phyloP scores from a whole-genome alignment of 2,888 invertebrate genomes.

The Tolmerus cingulatus region DNA sequence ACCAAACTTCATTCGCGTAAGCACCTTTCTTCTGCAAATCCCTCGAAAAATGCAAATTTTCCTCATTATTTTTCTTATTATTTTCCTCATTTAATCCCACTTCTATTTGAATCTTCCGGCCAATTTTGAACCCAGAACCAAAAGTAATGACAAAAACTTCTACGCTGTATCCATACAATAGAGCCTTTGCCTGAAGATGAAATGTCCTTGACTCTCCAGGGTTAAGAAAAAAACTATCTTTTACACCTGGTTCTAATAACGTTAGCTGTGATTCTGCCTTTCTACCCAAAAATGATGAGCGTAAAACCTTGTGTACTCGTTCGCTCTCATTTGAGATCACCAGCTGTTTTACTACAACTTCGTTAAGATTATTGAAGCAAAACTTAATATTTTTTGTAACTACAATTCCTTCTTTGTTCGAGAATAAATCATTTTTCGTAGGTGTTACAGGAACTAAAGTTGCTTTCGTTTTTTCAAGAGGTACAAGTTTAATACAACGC shows the following conservation, averaged over 20 bases:
- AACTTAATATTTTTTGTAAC: constrained; percentile 65
- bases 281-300: constrained; percentile 65
- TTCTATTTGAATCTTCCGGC: constrained; percentile 59
- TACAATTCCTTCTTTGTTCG: constrained; percentile 66
- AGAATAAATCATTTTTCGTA: constrained; percentile 49
- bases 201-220: constrained; percentile 64
- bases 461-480: background rate
- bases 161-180: constrained; percentile 69
- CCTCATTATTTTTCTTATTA: background rate
- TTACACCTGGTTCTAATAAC: constrained; percentile 61
- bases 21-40: background rate
- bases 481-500: constrained; percentile 55
- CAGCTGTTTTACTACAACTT: constrained; percentile 64
- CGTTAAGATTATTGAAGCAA: constrained; percentile 61
- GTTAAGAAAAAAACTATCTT: constrained; percentile 59
- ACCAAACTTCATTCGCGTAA: constrained; percentile 51
- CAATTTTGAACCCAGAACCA: constrained; percentile 67
- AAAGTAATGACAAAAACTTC: constrained; percentile 72
- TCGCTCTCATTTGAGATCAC: constrained; percentile 65
- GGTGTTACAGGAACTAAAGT: background rate
- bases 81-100: constrained; percentile 52
- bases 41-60: background rate
- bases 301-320: constrained; percentile 62
- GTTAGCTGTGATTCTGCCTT: constrained; percentile 67
- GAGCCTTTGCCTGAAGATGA: constrained; percentile 66